Base-by-base conservation (phyloP, 1,140 invertebrate species). In the Tetranychus cinnabarinus region DNA sequence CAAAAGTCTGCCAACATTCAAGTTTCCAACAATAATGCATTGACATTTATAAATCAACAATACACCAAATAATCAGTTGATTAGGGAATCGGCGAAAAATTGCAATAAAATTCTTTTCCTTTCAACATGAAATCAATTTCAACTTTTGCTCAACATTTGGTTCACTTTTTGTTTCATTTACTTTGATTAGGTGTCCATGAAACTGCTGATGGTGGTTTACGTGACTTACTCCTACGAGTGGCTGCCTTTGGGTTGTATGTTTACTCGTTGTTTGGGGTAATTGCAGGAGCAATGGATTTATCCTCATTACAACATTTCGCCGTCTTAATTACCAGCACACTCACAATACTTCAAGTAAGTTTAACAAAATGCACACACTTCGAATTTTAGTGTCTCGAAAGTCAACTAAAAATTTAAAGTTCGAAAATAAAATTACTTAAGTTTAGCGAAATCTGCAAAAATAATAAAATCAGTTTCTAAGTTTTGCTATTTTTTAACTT, bases 231-330 rank as follows among this genome's bases (percentile, higher is more conserved):
- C 3, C 78, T 92, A 5, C 82, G 86, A 65, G 84, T 93, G 5
- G 90, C 88, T 15, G 85, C 86, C 7, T 87, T 91, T 69, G 89
- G 90, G 55, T 77, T 92, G 46, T 91, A 92, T 73, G 79, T 86
- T 33, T 93, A 93, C 70, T 85, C 86, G 6, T 83, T 89, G 54
- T 92, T 93, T 74, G 89, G 86, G 69, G 82, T 93, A 50, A 88
- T 95, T 66, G 85, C 89, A 63, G 88, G 88, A 47, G 81, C 84
- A 61, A 72, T 88, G 62, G 81, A 84, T 7, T 57, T 64, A 35
- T 52, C 63, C 33, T 83, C 86, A 66, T 84, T 83, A 42, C 85
- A 86, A 1, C 87, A 88, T 70, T 75, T 91, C 1, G 75, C 93
- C 60, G 84, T 93, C 33, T 88, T 90, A 79, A 82, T 89, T 58